Evolutionary conservation across 2,113 vertebrate species (phyloP).

Genomic region (Vicugna pacos): DNA sequence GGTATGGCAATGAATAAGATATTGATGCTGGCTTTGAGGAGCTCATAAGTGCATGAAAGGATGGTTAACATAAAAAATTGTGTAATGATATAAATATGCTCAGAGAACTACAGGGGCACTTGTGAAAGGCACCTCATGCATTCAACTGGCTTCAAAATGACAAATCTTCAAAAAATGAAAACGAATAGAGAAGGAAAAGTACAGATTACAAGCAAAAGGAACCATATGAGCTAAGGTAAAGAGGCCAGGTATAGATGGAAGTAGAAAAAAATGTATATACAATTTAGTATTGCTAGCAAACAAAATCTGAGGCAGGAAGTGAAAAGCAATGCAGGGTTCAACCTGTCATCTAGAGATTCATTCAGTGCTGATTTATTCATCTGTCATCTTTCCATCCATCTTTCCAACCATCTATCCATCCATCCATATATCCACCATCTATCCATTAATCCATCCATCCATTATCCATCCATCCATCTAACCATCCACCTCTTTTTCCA

Average conservation of each 20-base stretch:
- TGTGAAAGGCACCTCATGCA: background rate
- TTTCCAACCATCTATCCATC: background rate
- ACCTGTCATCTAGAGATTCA: background rate
- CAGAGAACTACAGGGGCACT: background rate
- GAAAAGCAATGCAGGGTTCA: background rate
- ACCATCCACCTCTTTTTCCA: background rate
- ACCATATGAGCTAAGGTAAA: background rate
- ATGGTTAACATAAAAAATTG: background rate
- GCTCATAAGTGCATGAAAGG: background rate
- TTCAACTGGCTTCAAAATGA: background rate
- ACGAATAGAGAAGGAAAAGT: background rate
- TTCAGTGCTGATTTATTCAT: background rate
- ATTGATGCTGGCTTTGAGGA: background rate
- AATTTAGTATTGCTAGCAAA: background rate
- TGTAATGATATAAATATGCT: background rate
- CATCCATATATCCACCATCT: background rate
- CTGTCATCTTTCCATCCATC: background rate
- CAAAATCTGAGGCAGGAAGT: background rate
- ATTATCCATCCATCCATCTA: background rate
- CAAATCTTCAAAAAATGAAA: background rate
- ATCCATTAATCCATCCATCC: background rate
- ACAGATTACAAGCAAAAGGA: background rate
- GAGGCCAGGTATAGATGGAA: background rate
- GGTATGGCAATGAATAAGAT: too few relatives aligned
- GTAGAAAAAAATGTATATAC: too few relatives aligned